phyloP scores from a whole-genome alignment of 1,140 invertebrate genomes.

The Bombus fervidus region DNA sequence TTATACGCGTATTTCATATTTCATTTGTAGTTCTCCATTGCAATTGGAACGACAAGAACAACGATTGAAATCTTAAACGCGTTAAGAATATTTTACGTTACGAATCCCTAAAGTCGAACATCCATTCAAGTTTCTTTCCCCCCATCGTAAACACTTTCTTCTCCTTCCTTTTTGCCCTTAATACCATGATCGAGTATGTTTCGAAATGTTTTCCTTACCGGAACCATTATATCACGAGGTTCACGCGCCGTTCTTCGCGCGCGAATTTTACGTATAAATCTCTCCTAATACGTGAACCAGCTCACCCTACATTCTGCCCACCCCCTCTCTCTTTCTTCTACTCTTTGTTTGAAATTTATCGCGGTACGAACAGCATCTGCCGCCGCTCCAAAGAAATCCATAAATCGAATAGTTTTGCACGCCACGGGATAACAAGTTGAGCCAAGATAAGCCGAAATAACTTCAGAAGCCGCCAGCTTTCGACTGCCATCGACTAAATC shows the following conservation, averaged over 20 bases:
- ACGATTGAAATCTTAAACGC: neutral
- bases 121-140: neutral
- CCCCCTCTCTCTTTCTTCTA: neutral
- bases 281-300: conserved; percentile 30
- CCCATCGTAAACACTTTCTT: neutral
- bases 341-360: conserved; percentile 46
- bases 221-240: neutral
- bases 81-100: neutral
- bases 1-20: neutral
- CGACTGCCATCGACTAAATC: conserved; percentile 21
- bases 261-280: conserved; percentile 44
- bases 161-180: neutral
- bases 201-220: neutral
- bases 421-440: conserved; percentile 53
- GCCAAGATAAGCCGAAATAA: conserved; percentile 54
- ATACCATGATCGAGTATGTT: neutral
- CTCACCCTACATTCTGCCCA: conserved; percentile 5
- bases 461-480: conserved; percentile 15
- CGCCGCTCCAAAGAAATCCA: conserved; percentile 35
- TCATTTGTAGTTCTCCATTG: neutral
- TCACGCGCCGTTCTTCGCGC: neutral
- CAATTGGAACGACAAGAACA: neutral
- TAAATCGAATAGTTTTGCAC: conserved; percentile 61
- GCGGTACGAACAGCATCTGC: conserved; percentile 50
- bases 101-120: neutral